phyloP scores from a whole-genome alignment of 2,888 invertebrate species.

The Trimorus sp. region DNA sequence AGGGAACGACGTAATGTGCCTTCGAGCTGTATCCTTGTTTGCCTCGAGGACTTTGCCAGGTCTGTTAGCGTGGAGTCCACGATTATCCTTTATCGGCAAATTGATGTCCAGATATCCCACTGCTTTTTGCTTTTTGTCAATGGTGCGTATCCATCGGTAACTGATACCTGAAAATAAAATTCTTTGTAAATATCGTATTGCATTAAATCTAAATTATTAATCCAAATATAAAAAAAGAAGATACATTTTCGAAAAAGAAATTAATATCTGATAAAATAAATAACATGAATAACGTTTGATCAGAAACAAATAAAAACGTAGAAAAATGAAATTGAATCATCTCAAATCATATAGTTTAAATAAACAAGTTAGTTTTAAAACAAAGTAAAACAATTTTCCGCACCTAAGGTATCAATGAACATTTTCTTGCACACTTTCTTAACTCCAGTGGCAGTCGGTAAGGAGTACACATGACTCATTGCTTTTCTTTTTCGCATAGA shows the following conservation, averaged over 20 bases:
- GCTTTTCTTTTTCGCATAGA: background rate
- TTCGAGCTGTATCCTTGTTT: constrained; percentile 11
- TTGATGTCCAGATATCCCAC: background rate
- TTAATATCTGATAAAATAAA: too few species aligned
- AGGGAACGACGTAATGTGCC: constrained; percentile 38
- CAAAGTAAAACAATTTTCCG: background rate
- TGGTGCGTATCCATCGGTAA: background rate
- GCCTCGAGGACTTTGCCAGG: constrained; percentile 22
- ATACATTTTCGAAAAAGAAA: background rate
- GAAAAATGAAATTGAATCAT: too few species aligned
- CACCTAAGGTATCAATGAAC: constrained; percentile 9
- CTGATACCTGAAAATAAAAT: background rate
- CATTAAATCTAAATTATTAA: background rate
- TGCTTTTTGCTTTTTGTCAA: background rate
- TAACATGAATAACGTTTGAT: too few species aligned
- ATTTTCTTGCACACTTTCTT: constrained; percentile 2
- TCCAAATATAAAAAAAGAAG: background rate
- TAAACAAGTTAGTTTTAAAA: too few species aligned
- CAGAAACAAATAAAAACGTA: too few species aligned
- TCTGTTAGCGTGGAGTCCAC: constrained; percentile 36
- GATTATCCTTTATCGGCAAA: background rate
- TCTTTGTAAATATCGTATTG: too few species aligned
- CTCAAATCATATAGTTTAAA: too few species aligned
- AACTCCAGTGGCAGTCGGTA: background rate
- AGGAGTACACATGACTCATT: background rate